phyloP scores from a whole-genome alignment of 2,888 invertebrate genomes.

The Hyalella azteca region DNA sequence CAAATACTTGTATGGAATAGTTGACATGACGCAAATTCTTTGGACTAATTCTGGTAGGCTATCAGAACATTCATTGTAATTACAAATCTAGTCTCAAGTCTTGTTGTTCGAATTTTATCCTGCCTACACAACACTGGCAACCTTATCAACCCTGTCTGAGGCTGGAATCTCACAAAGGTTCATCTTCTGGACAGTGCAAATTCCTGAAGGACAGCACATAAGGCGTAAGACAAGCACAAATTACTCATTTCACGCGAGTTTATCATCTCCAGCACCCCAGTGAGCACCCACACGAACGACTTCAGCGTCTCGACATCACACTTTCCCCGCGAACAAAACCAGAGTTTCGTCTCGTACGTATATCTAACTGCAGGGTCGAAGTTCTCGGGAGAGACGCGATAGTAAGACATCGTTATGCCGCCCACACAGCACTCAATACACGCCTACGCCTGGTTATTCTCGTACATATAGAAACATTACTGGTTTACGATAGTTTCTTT shows the following conservation, averaged over 20 bases:
- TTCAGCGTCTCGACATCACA: not conserved
- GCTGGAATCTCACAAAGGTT: too few relatives aligned
- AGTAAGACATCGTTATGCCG: not conserved
- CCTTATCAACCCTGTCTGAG: too few relatives aligned
- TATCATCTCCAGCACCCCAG: not conserved
- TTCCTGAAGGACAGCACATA: too few relatives aligned
- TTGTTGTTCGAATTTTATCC: too few relatives aligned
- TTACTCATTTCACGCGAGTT: not conserved
- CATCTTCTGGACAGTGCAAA: too few relatives aligned
- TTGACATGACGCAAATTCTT: too few relatives aligned
- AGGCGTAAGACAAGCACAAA: not conserved
- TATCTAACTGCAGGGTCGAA: not conserved
- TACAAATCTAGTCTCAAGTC: too few relatives aligned
- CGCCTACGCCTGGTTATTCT: not conserved
- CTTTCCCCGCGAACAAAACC: slow-evolving; percentile 17
- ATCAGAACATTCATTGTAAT: too few relatives aligned
- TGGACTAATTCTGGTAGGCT: too few relatives aligned
- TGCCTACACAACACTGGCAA: too few relatives aligned
- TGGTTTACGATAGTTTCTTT: too few relatives aligned
- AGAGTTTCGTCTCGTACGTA: not conserved
- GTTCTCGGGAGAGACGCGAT: not conserved
- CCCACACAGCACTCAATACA: not conserved
- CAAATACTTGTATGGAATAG: too few relatives aligned
- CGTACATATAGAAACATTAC: not conserved
- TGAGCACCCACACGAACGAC: not conserved